These are phyloP conservation scores for Drosophila hawaiiensis DNA, from an alignment of 2,888 invertebrate genomes.

Conservation along the genomic window DNA sequence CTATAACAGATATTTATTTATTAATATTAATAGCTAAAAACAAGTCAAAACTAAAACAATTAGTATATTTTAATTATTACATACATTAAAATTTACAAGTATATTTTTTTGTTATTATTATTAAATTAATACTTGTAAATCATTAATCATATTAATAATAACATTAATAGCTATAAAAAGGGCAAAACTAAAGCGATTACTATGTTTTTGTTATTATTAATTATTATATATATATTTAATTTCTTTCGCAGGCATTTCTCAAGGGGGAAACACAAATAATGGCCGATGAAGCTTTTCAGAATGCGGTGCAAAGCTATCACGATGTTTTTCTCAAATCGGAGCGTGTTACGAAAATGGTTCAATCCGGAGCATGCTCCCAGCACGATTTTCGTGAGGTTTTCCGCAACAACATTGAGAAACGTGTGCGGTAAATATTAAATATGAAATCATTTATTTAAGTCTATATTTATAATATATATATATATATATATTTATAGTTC, in stretches of 20 bases:
- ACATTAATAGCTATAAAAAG: neutral
- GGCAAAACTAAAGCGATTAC: neutral
- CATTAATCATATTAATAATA: neutral
- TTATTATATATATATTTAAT: neutral
- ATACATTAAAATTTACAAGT: neutral
- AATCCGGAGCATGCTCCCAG: conserved; percentile 98
- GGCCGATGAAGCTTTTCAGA: conserved; percentile 99
- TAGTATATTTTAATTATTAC: neutral
- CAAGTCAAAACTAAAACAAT: neutral
- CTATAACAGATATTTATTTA: neutral
- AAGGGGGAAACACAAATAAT: conserved; percentile 99
- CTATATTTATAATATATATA: neutral
- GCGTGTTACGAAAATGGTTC: conserved; percentile 97
- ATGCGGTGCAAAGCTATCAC: conserved; percentile 97
- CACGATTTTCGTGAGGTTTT: conserved; percentile 99
- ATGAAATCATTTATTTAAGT: neutral
- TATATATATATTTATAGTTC: conserved; percentile 88
- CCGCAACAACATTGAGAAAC: conserved; percentile 98
- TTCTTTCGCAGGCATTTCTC: conserved; percentile 90
- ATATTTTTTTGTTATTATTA: neutral
- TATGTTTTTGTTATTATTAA: neutral
- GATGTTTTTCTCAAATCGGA: conserved; percentile 99
- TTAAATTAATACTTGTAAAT: neutral
- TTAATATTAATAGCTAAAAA: neutral
- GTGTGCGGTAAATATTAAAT: conserved; percentile 91